phyloP scores from a whole-genome alignment of 2,888 invertebrate genomes.

The Reticulitermes lucifugus region DNA sequence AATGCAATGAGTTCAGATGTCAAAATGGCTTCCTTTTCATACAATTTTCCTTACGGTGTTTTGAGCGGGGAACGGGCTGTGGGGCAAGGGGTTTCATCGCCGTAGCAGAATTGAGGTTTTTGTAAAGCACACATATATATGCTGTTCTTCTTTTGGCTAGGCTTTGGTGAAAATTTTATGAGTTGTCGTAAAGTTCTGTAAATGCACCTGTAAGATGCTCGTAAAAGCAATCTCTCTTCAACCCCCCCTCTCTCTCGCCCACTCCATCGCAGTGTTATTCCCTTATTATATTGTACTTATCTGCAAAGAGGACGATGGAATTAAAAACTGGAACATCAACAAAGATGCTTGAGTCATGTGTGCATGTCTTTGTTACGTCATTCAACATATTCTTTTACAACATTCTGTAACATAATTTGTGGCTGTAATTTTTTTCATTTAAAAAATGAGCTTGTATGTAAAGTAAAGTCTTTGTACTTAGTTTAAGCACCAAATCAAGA shows the following conservation, averaged over 20 bases:
- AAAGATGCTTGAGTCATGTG: background rate
- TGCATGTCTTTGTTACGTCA: background rate
- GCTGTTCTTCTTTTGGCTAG: constrained; percentile 19
- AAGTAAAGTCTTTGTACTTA: too few relatives aligned
- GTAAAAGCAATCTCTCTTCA: constrained; percentile 46
- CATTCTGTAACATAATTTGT: background rate
- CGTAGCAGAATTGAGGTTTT: constrained; percentile 8
- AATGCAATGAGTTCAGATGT: too few relatives aligned
- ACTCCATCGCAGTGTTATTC: background rate
- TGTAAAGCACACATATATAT: background rate
- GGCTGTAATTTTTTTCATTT: too few relatives aligned
- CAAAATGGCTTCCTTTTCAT: background rate
- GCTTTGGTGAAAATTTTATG: constrained; percentile 51
- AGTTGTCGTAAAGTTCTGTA: constrained; percentile 50
- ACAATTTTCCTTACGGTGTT: background rate
- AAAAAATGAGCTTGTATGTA: too few relatives aligned
- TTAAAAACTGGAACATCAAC: constrained; percentile 29
- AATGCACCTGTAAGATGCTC: constrained; percentile 51
- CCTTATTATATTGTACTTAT: constrained; percentile 47
- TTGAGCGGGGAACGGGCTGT: background rate
- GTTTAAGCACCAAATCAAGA: too few relatives aligned
- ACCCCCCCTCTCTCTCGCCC: background rate
- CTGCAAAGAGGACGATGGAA: constrained; percentile 28
- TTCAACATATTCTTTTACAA: background rate
- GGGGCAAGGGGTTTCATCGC: background rate